phyloP scores from a whole-genome alignment of 2,888 invertebrate species.

The Cyclophora albipunctata region DNA sequence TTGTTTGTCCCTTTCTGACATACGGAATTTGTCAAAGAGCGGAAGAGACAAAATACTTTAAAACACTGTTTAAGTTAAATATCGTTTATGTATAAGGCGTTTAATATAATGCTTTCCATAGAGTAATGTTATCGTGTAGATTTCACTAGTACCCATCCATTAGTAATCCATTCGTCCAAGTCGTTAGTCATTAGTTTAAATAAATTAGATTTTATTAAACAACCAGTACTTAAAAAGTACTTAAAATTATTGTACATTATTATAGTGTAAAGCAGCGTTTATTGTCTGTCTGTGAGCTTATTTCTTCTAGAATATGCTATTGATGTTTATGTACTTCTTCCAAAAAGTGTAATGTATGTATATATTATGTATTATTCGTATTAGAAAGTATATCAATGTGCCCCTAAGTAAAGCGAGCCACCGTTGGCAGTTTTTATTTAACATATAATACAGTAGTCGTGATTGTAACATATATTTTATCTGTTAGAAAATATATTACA shows the following conservation, averaged over 20 bases:
- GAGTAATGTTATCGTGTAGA: constrained; percentile 32
- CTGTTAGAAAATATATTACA: constrained; percentile 15
- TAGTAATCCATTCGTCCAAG: constrained; percentile 69
- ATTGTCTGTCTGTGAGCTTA: not conserved
- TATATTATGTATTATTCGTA: too few species aligned
- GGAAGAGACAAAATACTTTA: too few species aligned
- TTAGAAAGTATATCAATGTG: too few species aligned
- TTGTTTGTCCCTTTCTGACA: too few species aligned
- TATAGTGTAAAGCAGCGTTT: not conserved
- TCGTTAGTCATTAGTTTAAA: constrained; percentile 65
- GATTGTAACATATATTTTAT: constrained; percentile 14
- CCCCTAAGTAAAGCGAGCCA: too few species aligned
- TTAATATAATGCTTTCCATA: constrained; percentile 10
- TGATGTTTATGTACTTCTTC: too few species aligned
- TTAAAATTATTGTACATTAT: constrained; percentile 29
- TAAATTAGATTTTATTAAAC: constrained; percentile 33
- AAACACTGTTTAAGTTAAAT: too few species aligned
- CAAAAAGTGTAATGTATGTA: too few species aligned
- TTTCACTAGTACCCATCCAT: constrained; percentile 46
- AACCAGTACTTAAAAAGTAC: constrained; percentile 63
- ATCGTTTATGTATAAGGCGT: too few species aligned
- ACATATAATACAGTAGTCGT: constrained; percentile 15
- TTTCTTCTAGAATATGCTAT: too few species aligned
- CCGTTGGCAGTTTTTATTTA: constrained; percentile 1
- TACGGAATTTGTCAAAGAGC: too few species aligned